Percentiles rank a stretch among this genome's conserved stretches.
Conservation (phyloP, 2,797 vertebrate genomes). For the Sciurus vulgaris region DNA sequence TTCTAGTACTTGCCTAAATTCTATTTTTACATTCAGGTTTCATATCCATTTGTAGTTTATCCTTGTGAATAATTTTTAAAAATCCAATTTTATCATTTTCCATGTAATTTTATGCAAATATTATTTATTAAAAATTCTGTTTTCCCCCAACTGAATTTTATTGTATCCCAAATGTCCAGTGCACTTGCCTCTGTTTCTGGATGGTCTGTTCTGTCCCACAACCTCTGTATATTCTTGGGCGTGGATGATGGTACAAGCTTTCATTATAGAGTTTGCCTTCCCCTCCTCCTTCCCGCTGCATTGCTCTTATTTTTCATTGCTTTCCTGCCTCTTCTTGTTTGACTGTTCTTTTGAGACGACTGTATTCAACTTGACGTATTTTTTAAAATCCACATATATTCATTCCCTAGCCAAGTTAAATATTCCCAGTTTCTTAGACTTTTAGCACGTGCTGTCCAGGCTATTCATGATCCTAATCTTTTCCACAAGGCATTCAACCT, state of each 20-base stretch:
- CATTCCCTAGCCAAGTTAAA: not conserved
- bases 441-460: not conserved
- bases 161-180: not conserved
- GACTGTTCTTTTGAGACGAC: not conserved
- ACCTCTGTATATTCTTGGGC: not conserved
- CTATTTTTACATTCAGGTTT: not conserved
- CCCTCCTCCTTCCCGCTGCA: fast-evolving
- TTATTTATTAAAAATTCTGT: not conserved
- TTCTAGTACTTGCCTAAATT: not conserved
- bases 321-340: not conserved
- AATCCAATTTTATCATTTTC: not conserved
- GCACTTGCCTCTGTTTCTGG: not conserved
- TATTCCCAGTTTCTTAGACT: not conserved
- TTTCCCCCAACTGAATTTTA: not conserved
- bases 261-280: not conserved
- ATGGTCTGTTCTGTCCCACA: not conserved
- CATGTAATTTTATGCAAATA: not conserved
- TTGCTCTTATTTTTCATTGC: not conserved
- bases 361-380: not conserved
- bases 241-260: not conserved
- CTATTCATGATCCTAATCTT: not conserved
- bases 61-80: not conserved
- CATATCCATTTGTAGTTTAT: not conserved
- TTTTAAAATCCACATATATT: not conserved
- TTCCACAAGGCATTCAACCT: not conserved